Evolutionary conservation across 2,113 vertebrate genomes (phyloP).

Genomic region (Amia ocellicauda): DNA sequence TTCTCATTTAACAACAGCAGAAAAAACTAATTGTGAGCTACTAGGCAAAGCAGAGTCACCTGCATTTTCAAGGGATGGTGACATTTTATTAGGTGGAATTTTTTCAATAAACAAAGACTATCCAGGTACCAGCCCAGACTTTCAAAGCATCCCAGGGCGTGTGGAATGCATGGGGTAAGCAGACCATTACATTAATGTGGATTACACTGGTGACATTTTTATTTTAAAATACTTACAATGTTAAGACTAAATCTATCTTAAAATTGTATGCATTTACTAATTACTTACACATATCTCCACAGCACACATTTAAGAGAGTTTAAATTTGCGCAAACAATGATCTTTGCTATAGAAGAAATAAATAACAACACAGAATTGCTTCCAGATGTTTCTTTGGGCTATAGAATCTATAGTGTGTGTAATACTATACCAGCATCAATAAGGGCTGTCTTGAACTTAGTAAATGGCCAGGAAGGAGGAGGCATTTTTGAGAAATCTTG

Average conservation of each 20-base stretch:
- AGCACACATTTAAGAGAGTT: conserved; percentile 22
- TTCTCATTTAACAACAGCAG: not conserved
- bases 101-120: not conserved
- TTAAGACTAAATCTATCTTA: no score
- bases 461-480: not conserved
- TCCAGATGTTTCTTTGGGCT: conserved; percentile 18
- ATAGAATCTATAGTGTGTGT: conserved; percentile 21
- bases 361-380: conserved; percentile 14
- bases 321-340: conserved; percentile 18
- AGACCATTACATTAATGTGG: no score
- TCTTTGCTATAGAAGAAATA: conserved; percentile 25
- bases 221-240: no score
- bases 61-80: conserved; percentile 1
- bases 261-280: no score
- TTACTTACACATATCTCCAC: not conserved
- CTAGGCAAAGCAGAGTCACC: not conserved
- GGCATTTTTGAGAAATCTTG: not conserved
- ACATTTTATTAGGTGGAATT: not conserved
- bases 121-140: not conserved
- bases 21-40: not conserved
- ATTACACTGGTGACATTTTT: no score
- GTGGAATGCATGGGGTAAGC: not conserved
- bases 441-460: not conserved
- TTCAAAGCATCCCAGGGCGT: not conserved
- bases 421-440: conserved; percentile 2